These are phyloP conservation scores for Sapajus apella DNA, from an alignment of 2,113 vertebrate species.

Conservation along the genomic window DNA sequence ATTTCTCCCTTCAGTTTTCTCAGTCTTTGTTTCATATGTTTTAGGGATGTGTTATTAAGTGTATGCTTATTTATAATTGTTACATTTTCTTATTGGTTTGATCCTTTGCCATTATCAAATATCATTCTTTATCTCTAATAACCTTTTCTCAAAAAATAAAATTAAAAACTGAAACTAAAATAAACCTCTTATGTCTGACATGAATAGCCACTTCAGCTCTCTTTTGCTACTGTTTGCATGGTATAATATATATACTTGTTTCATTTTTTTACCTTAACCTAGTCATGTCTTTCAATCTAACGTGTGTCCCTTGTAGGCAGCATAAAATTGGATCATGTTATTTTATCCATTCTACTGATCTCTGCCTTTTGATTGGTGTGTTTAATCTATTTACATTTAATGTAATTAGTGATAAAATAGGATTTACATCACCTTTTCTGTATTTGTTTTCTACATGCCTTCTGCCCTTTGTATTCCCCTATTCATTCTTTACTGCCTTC, in stretches of 20 bases:
- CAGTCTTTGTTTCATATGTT: background rate
- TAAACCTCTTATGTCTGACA: background rate
- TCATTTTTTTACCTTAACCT: background rate
- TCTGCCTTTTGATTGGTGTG: background rate
- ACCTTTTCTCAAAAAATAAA: background rate
- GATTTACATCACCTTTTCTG: background rate
- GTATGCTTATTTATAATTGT: background rate
- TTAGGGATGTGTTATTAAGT: background rate
- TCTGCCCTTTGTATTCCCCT: background rate
- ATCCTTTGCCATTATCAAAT: background rate
- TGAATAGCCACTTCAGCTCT: background rate
- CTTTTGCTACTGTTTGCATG: background rate
- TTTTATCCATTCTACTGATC: background rate
- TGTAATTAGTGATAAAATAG: background rate
- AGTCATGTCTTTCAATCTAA: background rate
- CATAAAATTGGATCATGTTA: background rate
- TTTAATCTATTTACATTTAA: background rate
- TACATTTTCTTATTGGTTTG: background rate
- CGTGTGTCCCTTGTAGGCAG: background rate
- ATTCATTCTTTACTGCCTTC: background rate
- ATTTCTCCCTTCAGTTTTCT: background rate
- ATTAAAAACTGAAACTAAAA: too few relatives aligned
- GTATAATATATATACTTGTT: background rate
- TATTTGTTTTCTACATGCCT: background rate
- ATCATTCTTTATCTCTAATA: background rate